Percentiles rank a stretch among this genome's conserved stretches.
phyloP scores from a whole-genome alignment of 2,113 vertebrate species.

The Lepisosteus osseus region DNA sequence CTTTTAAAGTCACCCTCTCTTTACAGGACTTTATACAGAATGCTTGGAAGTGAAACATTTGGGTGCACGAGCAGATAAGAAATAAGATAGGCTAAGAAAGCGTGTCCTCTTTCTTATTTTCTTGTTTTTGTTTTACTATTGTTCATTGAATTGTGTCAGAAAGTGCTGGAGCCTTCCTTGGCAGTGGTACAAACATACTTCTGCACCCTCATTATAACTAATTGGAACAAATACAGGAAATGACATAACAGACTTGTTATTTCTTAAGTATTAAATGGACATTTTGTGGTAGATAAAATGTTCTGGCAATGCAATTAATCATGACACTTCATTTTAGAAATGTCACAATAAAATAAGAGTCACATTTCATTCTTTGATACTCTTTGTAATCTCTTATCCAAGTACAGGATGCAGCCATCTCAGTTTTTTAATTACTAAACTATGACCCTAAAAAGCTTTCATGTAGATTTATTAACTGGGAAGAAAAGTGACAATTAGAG shows the following conservation, averaged over 20 bases:
- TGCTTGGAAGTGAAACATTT: no score
- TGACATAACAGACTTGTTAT: constrained; percentile 12
- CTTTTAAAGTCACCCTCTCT: no score
- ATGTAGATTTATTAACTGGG: constrained; percentile 13
- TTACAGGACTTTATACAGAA: no score
- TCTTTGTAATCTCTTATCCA: not conserved
- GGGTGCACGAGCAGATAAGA: no score
- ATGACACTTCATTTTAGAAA: constrained; percentile 13
- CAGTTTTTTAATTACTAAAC: constrained; percentile 9
- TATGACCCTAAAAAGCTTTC: not conserved
- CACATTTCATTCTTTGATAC: constrained; percentile 11
- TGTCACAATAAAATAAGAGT: constrained; percentile 4
- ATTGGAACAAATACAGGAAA: constrained; percentile 21
- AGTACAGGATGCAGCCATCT: constrained; percentile 5
- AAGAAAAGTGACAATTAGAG: constrained; percentile 8
- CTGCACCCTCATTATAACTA: constrained; percentile 14
- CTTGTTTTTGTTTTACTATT: no score
- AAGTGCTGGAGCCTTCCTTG: not conserved
- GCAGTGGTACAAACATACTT: not conserved
- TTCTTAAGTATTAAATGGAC: constrained; percentile 6
- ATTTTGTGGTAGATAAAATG: constrained; percentile 14
- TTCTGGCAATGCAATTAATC: constrained; percentile 3
- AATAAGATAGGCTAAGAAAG: no score
- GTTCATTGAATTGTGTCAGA: not conserved
- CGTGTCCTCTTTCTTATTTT: no score